phyloP scores from a whole-genome alignment of 1,140 invertebrate species.

The Diuraphis noxia region DNA sequence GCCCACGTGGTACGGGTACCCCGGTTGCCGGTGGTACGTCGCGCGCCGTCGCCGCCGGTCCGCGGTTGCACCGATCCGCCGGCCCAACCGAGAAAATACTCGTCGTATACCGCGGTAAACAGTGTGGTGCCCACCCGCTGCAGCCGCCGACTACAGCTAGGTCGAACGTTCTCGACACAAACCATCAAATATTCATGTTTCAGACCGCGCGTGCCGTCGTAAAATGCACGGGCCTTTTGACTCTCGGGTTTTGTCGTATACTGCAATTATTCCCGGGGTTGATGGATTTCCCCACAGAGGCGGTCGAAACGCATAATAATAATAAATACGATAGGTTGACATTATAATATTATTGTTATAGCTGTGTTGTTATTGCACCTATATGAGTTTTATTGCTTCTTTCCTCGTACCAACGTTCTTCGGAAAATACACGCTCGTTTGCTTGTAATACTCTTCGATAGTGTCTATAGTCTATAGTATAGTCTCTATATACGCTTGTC shows the following conservation, averaged over 20 bases:
- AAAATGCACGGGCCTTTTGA: neutral
- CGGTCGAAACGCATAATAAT: neutral
- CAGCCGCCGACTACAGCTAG: neutral
- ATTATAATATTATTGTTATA: neutral
- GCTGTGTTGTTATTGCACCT: no score
- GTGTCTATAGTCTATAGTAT: no score
- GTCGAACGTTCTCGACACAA: neutral
- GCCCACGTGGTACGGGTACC: slow-evolving; percentile 23
- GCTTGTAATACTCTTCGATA: neutral
- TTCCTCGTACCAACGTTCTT: neutral
- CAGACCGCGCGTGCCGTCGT: neutral
- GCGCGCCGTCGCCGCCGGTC: neutral
- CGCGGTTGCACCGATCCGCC: neutral
- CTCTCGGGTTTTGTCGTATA: neutral
- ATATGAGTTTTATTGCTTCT: neutral
- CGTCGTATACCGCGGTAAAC: neutral
- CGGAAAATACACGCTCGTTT: neutral
- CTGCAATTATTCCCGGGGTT: neutral
- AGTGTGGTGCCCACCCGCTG: neutral
- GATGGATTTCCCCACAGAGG: neutral
- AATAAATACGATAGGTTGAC: neutral
- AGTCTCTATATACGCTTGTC: no score
- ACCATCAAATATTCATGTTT: neutral
- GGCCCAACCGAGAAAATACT: neutral
- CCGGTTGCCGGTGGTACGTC: neutral